Conservation (phyloP, 2,888 invertebrate species). For the Ceratothoa steindachneri region DNA sequence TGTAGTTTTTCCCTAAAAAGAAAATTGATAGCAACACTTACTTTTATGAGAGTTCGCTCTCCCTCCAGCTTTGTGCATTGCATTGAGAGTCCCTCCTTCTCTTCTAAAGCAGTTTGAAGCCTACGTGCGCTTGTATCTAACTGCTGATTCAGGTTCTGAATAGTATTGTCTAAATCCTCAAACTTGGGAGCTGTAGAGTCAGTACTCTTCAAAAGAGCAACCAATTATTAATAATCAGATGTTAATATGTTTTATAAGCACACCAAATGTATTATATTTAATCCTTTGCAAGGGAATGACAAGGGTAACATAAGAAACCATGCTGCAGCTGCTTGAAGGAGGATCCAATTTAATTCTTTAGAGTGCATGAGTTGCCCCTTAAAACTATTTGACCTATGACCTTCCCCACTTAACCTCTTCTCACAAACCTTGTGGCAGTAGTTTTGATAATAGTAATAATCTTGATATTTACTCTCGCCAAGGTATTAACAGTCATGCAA, state of each 20-base stretch:
- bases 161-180: background rate
- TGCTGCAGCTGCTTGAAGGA: too few species aligned
- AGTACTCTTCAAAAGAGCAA: background rate
- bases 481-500: too few species aligned
- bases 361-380: too few species aligned
- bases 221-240: background rate
- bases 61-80: constrained; percentile 39
- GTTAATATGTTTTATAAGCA: background rate
- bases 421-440: too few species aligned
- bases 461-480: too few species aligned
- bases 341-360: too few species aligned
- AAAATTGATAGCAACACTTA: constrained; percentile 12
- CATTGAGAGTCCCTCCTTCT: constrained; percentile 24
- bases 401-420: too few species aligned
- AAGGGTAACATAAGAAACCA: too few species aligned
- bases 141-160: constrained; percentile 15
- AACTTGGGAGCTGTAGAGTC: background rate
- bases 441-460: too few species aligned
- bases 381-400: too few species aligned
- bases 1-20: background rate
- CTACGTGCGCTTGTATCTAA: constrained; percentile 8
- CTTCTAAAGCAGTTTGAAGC: constrained; percentile 13
- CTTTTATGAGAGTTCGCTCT: constrained; percentile 39
- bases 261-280: too few species aligned
- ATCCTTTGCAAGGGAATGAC: too few species aligned